Base-by-base conservation (phyloP, 2,888 invertebrate genomes). In the Metacarcinus magister region DNA sequence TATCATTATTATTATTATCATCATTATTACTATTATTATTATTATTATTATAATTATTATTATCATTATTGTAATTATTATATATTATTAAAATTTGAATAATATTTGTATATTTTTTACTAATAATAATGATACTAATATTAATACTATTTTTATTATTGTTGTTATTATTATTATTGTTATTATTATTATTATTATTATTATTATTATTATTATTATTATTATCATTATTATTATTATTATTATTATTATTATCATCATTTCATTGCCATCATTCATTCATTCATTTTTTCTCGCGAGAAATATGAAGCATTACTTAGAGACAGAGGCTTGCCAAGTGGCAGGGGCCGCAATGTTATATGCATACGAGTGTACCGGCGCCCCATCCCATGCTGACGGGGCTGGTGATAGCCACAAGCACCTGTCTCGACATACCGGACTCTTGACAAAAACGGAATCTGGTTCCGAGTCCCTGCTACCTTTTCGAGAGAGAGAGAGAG, bases 181-280 rank as follows among this genome's bases (percentile, higher is more conserved):
- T n/a, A n/a, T n/a, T n/a, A n/a, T n/a, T n/a, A n/a, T n/a, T n/a
- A n/a, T n/a, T n/a, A n/a, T n/a, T n/a, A n/a, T n/a, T n/a, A n/a
- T n/a, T n/a, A n/a, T n/a, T n/a, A n/a, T n/a, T n/a, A n/a, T n/a
- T n/a, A n/a, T n/a, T n/a, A n/a, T n/a, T n/a, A n/a, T n/a, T n/a
- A n/a, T n/a, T n/a, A 91, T 91, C 10, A 91, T 91, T 91, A 91
- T 91, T 91, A 91, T 91, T 91, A 91, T 91, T 91, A 39, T 91
- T 91, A 39, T 91, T 91, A 8, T 44, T n/a, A 89, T 89, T 19
- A 32, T 7, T 32, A 43, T 89, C 43, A 32, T 28, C 32, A 89
- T 19, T 46, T 46, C 7, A 92, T 16, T 46, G 39, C 23, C 28
- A 92, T 32, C 67, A 67, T 67, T 67, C 67, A 67, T n/a, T 67